phyloP scores from a whole-genome alignment of 2,888 invertebrate species.

The Melanchra persicariae region DNA sequence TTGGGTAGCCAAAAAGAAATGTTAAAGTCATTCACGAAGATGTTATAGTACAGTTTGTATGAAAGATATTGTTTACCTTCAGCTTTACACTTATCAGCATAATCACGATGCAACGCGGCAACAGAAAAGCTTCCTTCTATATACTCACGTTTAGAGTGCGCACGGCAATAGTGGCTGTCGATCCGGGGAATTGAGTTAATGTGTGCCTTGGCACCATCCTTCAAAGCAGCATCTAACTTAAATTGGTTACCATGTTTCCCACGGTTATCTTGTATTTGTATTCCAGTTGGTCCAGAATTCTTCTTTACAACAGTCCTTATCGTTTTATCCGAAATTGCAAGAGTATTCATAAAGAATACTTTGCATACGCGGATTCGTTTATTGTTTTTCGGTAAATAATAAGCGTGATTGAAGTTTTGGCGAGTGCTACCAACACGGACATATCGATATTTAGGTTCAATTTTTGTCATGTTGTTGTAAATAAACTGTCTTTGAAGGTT shows the following conservation, averaged over 20 bases:
- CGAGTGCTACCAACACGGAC: slow-evolving; percentile 42
- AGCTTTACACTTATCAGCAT: slow-evolving; percentile 31
- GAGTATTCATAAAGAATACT: slow-evolving; percentile 55
- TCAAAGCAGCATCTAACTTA: slow-evolving; percentile 7
- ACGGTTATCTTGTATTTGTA: slow-evolving; percentile 12
- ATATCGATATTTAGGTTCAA: slow-evolving; percentile 52
- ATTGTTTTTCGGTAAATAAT: slow-evolving; percentile 42
- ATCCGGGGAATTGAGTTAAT: slow-evolving; percentile 18
- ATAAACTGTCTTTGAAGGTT: slow-evolving; percentile 34
- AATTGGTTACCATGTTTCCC: slow-evolving; percentile 25
- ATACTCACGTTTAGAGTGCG: slow-evolving; percentile 1
- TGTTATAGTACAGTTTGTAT: slow-evolving; percentile 50
- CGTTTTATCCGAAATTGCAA: slow-evolving; percentile 43
- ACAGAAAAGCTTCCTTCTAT: slow-evolving; percentile 50
- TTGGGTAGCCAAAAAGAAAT: slow-evolving; percentile 58
- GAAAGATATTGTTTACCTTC: slow-evolving; percentile 27
- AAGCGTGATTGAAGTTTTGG: slow-evolving; percentile 40
- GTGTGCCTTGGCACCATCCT: slow-evolving; percentile 1
- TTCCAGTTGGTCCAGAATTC: slow-evolving; percentile 2
- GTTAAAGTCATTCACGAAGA: slow-evolving; percentile 55
- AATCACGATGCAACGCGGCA: slow-evolving; percentile 47
- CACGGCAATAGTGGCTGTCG: slow-evolving; percentile 21
- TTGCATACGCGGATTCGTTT: slow-evolving; percentile 51
- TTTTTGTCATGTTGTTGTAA: slow-evolving; percentile 36
- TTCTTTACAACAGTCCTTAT: slow-evolving; percentile 24